These are phyloP conservation scores for Gerosis bhagava DNA, from an alignment of 2,888 invertebrate species.

Conservation along the genomic window DNA sequence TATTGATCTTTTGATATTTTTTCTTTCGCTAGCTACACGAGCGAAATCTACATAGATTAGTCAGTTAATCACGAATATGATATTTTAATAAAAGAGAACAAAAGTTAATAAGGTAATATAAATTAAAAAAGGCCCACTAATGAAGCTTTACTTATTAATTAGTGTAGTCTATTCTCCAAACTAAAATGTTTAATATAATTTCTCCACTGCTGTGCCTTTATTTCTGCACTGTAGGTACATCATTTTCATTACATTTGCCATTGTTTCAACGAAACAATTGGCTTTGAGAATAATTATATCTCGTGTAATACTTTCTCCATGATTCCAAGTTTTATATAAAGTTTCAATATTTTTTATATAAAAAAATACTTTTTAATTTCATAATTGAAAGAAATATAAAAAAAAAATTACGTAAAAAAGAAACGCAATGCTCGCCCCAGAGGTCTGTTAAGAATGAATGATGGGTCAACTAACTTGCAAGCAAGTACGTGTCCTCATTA, in stretches of 20 bases:
- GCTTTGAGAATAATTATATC: constrained; percentile 7
- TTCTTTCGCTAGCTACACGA: too few species aligned
- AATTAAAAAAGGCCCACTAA: constrained; percentile 12
- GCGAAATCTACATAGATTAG: too few species aligned
- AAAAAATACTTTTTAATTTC: too few species aligned
- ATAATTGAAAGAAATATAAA: neutral
- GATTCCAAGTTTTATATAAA: neutral
- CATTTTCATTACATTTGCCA: constrained; percentile 11
- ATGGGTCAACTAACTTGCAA: constrained; percentile 15
- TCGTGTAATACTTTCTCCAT: constrained; percentile 6
- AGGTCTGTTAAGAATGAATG: constrained; percentile 12
- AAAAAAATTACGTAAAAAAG: neutral
- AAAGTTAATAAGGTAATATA: constrained; percentile 14
- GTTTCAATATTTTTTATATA: too few species aligned
- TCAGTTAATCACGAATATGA: too few species aligned
- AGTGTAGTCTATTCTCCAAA: constrained; percentile 7
- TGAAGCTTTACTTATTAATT: constrained; percentile 11
- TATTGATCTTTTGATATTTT: too few species aligned
- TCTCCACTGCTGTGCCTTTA: constrained; percentile 2
- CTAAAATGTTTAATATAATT: constrained; percentile 5
- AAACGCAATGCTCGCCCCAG: neutral
- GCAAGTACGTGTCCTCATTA: constrained; percentile 13
- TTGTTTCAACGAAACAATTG: constrained; percentile 7
- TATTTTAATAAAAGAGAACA: constrained; percentile 8
- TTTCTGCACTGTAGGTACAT: neutral